These are phyloP conservation scores for Xestia sexstrigata DNA, from an alignment of 2,888 invertebrate genomes.

Conservation along the genomic window DNA sequence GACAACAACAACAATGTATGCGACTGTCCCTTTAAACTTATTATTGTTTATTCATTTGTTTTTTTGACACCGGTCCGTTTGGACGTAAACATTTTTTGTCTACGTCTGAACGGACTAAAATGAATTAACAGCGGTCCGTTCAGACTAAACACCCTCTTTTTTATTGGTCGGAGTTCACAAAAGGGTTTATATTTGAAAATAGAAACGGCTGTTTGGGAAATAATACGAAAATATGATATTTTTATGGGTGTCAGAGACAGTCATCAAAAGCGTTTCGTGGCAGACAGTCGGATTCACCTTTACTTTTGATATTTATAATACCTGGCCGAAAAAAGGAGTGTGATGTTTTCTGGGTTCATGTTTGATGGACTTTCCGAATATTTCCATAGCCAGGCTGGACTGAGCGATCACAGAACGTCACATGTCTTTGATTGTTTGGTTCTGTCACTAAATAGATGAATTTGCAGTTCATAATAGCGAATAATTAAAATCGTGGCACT, in stretches of 20 bases:
- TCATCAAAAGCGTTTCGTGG: constrained; percentile 10
- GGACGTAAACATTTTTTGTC: too few species aligned
- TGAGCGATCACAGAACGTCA: too few species aligned
- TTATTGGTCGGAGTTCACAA: not conserved
- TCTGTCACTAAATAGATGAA: not conserved
- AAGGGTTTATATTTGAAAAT: constrained; percentile 4
- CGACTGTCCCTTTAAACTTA: too few species aligned
- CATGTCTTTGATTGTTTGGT: too few species aligned
- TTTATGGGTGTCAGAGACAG: not conserved
- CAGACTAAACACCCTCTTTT: not conserved
- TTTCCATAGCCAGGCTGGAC: not conserved
- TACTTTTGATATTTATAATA: not conserved
- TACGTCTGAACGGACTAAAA: too few species aligned
- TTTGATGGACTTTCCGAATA: not conserved
- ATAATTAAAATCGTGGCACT: not conserved
- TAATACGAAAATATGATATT: constrained; percentile 27
- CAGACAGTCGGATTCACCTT: constrained; percentile 2
- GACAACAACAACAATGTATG: too few species aligned
- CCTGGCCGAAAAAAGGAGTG: not conserved
- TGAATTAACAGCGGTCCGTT: too few species aligned
- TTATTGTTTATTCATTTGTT: too few species aligned
- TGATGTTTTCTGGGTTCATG: not conserved
- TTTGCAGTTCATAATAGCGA: not conserved
- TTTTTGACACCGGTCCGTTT: too few species aligned
- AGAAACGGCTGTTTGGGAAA: constrained; percentile 15